A percentile compares a stretch with the other conserved stretches of the same genome.
Conservation (phyloP, 2,113 vertebrate genomes). For the Hypanus sabinus region DNA sequence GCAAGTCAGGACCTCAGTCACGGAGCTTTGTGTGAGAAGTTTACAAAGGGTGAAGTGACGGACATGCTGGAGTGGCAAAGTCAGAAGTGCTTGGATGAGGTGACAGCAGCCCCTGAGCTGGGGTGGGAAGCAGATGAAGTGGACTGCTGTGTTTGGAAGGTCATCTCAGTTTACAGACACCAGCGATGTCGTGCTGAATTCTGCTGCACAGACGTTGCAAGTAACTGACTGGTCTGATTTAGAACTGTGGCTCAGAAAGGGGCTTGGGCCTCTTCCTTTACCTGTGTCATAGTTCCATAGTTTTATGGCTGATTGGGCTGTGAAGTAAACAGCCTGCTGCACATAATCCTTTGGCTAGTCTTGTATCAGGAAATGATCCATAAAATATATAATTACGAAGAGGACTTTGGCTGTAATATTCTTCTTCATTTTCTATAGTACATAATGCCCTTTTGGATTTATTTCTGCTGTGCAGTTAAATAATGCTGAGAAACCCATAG, state of each 20-base stretch:
- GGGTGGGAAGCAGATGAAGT: background rate
- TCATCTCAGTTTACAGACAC: background rate
- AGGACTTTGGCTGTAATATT: slow-evolving; percentile 17
- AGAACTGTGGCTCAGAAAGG: background rate
- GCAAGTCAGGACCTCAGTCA: background rate
- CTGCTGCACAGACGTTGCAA: background rate
- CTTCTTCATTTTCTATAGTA: slow-evolving; percentile 10
- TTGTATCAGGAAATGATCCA: background rate
- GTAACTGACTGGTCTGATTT: background rate
- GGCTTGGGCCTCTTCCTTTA: background rate
- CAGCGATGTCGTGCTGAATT: background rate
- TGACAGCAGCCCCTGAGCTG: background rate
- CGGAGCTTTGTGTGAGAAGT: background rate
- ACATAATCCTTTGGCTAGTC: background rate
- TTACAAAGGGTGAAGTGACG: background rate
- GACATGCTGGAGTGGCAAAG: background rate
- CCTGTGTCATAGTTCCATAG: background rate
- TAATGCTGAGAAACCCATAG: background rate
- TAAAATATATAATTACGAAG: slow-evolving; percentile 1
- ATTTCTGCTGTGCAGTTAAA: background rate
- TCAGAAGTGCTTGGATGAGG: background rate
- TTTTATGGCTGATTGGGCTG: background rate
- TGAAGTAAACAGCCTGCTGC: background rate
- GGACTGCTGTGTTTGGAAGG: background rate
- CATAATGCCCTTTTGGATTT: background rate